A percentile compares a stretch with the other conserved stretches of the same genome.
These are phyloP conservation scores for Ginglymostoma cirratum DNA, from an alignment of 2,113 vertebrate species.

Conservation along the genomic window DNA sequence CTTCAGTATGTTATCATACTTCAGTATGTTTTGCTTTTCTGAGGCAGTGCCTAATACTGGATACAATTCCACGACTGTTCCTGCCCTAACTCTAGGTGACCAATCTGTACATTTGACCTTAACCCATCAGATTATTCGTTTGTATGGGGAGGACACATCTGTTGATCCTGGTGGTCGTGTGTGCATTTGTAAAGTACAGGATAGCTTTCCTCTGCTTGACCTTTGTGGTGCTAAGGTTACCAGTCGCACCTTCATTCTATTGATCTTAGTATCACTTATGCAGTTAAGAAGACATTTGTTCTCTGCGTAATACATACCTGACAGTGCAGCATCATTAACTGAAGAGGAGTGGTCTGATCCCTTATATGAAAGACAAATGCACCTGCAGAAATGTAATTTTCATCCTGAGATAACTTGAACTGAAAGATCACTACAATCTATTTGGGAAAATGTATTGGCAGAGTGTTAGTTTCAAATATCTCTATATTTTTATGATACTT, in stretches of 20 bases:
- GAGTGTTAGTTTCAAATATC: too few relatives aligned
- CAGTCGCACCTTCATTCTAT: neutral
- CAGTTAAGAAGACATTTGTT: neutral
- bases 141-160: neutral
- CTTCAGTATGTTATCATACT: too few relatives aligned
- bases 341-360: neutral
- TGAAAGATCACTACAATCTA: too few relatives aligned
- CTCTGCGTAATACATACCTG: neutral
- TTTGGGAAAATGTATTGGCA: too few relatives aligned
- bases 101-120: neutral
- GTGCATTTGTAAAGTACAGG: neutral
- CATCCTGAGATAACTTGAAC: neutral
- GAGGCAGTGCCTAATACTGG: neutral
- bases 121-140: neutral
- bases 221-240: neutral
- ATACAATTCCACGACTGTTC: neutral
- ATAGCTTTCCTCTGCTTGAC: neutral
- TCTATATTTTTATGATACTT: too few relatives aligned
- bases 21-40: neutral
- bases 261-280: neutral
- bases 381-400: neutral
- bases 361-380: neutral
- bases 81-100: neutral
- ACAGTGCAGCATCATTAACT: neutral
- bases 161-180: neutral